A percentile compares a stretch with the other conserved stretches of the same genome.
phyloP scores from a whole-genome alignment of 2,888 invertebrate species.

The Hypselothyrea guttata region DNA sequence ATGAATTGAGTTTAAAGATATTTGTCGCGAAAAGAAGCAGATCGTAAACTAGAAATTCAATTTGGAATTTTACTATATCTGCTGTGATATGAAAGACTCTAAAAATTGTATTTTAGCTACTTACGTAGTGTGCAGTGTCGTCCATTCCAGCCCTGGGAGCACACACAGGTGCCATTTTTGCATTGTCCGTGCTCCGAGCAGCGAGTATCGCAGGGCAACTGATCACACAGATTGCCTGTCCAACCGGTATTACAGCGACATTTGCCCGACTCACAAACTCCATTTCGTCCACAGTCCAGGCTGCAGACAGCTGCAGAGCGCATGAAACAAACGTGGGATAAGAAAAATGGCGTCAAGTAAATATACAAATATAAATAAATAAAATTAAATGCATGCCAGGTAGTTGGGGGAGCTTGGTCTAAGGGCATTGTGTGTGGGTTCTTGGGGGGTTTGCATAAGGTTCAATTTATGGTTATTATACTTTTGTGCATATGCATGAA shows the following conservation, averaged over 20 bases:
- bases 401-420: too few relatives aligned
- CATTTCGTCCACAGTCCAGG: constrained; percentile 95
- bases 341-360: constrained; percentile 1
- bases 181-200: constrained; percentile 98
- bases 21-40: too few relatives aligned
- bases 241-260: constrained; percentile 96
- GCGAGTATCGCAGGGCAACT: constrained; percentile 93
- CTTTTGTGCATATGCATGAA: constrained; percentile 34
- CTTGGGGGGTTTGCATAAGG: too few relatives aligned
- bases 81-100: too few relatives aligned
- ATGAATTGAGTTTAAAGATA: too few relatives aligned
- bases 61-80: too few relatives aligned
- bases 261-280: constrained; percentile 95
- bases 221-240: constrained; percentile 96
- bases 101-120: constrained; percentile 81
- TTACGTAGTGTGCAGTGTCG: constrained; percentile 98
- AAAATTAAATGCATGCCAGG: constrained; percentile 4
- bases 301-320: constrained; percentile 93
- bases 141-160: constrained; percentile 99
- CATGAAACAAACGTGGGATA: constrained; percentile 21
- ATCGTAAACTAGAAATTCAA: too few relatives aligned
- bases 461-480: constrained; percentile 10
- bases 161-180: constrained; percentile 98
- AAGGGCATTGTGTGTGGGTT: constrained; percentile 8
- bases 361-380: constrained; percentile 19